Percentiles rank a stretch among this genome's conserved stretches.
Conservation (phyloP, 2,888 invertebrate genomes). For the Cryptus viduatorius region DNA sequence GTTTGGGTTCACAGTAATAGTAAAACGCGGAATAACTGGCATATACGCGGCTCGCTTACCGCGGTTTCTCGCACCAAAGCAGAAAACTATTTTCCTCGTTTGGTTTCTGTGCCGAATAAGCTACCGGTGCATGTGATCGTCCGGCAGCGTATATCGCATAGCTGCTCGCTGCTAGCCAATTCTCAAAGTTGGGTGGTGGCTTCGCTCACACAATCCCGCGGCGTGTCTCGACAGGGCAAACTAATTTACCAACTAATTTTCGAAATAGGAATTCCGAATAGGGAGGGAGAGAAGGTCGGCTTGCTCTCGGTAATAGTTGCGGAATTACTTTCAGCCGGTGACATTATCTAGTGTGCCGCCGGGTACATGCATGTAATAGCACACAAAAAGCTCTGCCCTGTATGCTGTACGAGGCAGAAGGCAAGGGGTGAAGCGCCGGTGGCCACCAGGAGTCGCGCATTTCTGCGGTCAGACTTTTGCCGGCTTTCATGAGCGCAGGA, state of each 20-base stretch:
- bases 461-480: slow-evolving; percentile 27
- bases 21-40: slow-evolving; percentile 43
- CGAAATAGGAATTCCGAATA: slow-evolving; percentile 74
- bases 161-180: slow-evolving; percentile 60
- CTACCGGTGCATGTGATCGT: slow-evolving; percentile 43
- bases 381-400: slow-evolving; percentile 15
- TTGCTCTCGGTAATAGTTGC: slow-evolving; percentile 62
- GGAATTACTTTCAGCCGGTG: slow-evolving; percentile 70
- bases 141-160: slow-evolving; percentile 42
- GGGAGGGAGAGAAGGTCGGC: slow-evolving; percentile 50
- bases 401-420: not conserved
- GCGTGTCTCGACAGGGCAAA: slow-evolving; percentile 68
- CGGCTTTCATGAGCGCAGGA: not conserved
- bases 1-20: slow-evolving; percentile 43
- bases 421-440: not conserved
- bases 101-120: slow-evolving; percentile 1
- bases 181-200: slow-evolving; percentile 66
- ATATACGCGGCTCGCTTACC: not conserved
- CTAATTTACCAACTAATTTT: slow-evolving; percentile 79
- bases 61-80: slow-evolving; percentile 22
- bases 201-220: slow-evolving; percentile 47
- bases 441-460: slow-evolving; percentile 3
- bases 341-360: slow-evolving; percentile 50
- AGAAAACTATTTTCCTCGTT: slow-evolving; percentile 63
- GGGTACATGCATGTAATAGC: slow-evolving; percentile 29